Base-by-base conservation (phyloP, 2,113 vertebrate genomes). In the Hemiscyllium ocellatum region DNA sequence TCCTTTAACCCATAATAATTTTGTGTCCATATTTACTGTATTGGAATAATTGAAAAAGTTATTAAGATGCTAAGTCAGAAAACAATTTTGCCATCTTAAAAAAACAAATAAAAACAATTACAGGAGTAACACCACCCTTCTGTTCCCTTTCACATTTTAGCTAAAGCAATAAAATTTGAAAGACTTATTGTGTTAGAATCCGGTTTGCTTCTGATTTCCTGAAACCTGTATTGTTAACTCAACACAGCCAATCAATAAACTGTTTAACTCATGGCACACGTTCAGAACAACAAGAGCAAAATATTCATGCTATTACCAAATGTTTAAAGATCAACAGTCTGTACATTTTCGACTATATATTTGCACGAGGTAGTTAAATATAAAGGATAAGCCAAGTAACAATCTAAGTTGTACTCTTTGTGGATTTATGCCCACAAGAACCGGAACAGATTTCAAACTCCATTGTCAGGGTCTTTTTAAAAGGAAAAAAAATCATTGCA, bases 81-180 rank as follows among this genome's bases (percentile, higher is more conserved):
- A 61, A 33, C 13, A 33, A 89, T 89, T 89, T 29, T 72, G 8
- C 0, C 47, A 95, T 76, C 42, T 68, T 29, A 8, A 22, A 95
- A 95, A 33, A 94, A 42, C 69, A 42, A 37, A 91, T 47, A 42
- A 42, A 2, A 24, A 68, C 93, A 95, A 52, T 72, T 95, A 17
- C 69, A 50, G 94, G 91, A 69, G 91, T 52, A 72, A 17, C 24
- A 76, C 37, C 42, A 95, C 68, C 94, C 68, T 94, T 70, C 66
- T 70, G 93, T 72, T 94, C 66, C n/a, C 1, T 95, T 95, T 72
- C 2, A 95, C 93, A 70, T 72, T 94, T 76, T 72, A 95, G 42
- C 37, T 47, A 7, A 95, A 95, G 26, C 68, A 76, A 95, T 47
- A 33, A 61, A 66, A 22, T 93, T 95, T 72, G 69, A 95, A 72